phyloP scores from a whole-genome alignment of 2,888 invertebrate species.

The Chironomus riparius region DNA sequence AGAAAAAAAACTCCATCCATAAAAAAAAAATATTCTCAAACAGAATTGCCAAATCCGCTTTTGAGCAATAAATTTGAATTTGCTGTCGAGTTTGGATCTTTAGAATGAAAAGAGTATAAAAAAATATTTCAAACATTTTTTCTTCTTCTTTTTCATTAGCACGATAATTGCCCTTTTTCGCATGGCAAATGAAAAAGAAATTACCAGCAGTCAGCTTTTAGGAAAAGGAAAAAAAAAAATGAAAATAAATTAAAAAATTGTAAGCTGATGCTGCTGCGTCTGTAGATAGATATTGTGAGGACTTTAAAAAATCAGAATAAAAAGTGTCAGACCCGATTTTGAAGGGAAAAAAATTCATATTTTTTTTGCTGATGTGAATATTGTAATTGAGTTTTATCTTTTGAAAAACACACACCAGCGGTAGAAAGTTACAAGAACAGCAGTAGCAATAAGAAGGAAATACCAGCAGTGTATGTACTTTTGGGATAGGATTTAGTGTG shows the following conservation, averaged over 20 bases:
- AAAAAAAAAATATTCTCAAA: not conserved
- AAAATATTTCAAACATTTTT: not conserved
- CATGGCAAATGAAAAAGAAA: not conserved
- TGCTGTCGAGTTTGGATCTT: not conserved
- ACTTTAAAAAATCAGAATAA: not conserved
- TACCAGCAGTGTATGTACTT: not conserved
- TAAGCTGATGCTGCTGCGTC: too few species aligned
- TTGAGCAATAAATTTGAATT: constrained; percentile 25
- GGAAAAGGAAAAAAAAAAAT: not conserved
- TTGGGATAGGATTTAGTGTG: not conserved
- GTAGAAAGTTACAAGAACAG: not conserved
- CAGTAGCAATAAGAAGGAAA: not conserved
- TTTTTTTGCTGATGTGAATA: constrained; percentile 19
- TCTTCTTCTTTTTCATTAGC: not conserved
- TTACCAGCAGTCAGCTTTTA: not conserved
- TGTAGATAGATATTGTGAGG: too few species aligned
- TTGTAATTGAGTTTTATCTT: constrained; percentile 26
- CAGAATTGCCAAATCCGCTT: constrained; percentile 10
- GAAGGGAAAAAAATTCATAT: not conserved
- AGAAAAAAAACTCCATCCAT: not conserved
- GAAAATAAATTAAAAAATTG: not conserved
- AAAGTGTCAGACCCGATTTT: constrained; percentile 11
- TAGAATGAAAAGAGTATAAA: not conserved
- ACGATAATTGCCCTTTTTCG: not conserved
- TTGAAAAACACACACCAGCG: not conserved